These are phyloP conservation scores for Lasioglossum pauxillum DNA, from an alignment of 2,888 invertebrate genomes.

Conservation along the genomic window DNA sequence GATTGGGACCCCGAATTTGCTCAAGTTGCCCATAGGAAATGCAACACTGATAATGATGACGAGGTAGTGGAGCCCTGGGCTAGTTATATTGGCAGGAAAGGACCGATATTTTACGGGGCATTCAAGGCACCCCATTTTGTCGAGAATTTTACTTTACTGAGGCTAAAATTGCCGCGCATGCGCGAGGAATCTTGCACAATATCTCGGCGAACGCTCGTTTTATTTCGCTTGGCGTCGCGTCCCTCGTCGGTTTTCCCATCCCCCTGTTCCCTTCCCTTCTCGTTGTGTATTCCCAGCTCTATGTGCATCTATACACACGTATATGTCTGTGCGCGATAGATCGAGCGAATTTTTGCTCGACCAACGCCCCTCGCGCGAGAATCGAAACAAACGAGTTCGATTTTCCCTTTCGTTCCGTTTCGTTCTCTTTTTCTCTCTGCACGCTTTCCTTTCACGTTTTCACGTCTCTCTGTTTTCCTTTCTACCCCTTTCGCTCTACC, in stretches of 20 bases:
- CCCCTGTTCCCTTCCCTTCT: not conserved
- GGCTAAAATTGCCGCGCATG: too few species aligned
- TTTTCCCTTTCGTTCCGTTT: not conserved
- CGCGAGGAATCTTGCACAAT: too few species aligned
- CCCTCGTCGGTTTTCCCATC: not conserved
- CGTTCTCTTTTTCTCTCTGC: not conserved
- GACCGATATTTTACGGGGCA: too few species aligned
- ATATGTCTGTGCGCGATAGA: not conserved
- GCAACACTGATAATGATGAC: too few species aligned
- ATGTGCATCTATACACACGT: not conserved
- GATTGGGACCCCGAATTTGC: too few species aligned
- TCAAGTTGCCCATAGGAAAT: too few species aligned
- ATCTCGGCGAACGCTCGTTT: not conserved
- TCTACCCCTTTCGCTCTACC: not conserved
- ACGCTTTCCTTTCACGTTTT: not conserved
- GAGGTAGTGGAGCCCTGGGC: too few species aligned
- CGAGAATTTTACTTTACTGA: too few species aligned
- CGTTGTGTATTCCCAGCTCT: not conserved
- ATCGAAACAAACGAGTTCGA: conserved; percentile 17
- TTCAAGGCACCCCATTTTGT: too few species aligned
- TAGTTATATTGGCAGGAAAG: too few species aligned
- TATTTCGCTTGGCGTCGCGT: not conserved
- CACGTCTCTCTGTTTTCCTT: not conserved
- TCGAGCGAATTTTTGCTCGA: not conserved
- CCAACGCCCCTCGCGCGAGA: not conserved